Base-by-base conservation (phyloP, 2,888 invertebrate species). In the Cataglyphis rosenhaueri region DNA sequence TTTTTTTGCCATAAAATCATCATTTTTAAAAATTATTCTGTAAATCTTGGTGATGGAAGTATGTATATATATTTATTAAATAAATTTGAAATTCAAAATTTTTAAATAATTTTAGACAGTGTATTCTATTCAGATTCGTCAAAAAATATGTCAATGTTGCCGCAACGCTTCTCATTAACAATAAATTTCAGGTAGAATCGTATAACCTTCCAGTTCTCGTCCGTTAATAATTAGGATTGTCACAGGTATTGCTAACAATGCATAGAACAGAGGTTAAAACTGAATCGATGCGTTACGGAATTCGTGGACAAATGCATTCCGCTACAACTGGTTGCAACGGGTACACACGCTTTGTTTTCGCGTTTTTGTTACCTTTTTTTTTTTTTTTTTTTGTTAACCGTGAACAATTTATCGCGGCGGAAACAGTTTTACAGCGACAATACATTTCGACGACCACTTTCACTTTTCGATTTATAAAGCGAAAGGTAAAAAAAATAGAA, bases 381-480 rank as follows among this genome's bases (percentile, higher is more conserved):
- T 48, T 44, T 52, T n/a, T 29, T 48, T 48, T 78, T 66, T 55
- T 25, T 52, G 41, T 44, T 71, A 70, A 70, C 59, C 21, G 70
- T 21, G 6, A 25, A 8, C 78, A 71, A 79, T 71, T 18, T 71
- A 79, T 61, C 71, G 71, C 35, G 9, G 12, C 25, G 18, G 44
- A 78, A 70, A 70, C 71, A 35, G 44, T 70, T 79, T 79, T 48
- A 71, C 59, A 71, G 59, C 25, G 70, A 78, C 78, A 79, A 79
- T 79, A 41, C 71, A 71, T 79, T 79, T 79, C 59, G 59, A 71
- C 71, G 71, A 79, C 44, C 44, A 59, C 78, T 79, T 59, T 79
- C 71, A 79, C 78, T 79, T 79, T 79, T 59, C 35, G 18, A 70
- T 61, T 79, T 59, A 48, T 35, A 18, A 3, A 5, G 15, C 9